A percentile compares a stretch with the other conserved stretches of the same genome.
phyloP scores from a whole-genome alignment of 2,888 invertebrate genomes.

The Galeopsomyia nigrocyanea region DNA sequence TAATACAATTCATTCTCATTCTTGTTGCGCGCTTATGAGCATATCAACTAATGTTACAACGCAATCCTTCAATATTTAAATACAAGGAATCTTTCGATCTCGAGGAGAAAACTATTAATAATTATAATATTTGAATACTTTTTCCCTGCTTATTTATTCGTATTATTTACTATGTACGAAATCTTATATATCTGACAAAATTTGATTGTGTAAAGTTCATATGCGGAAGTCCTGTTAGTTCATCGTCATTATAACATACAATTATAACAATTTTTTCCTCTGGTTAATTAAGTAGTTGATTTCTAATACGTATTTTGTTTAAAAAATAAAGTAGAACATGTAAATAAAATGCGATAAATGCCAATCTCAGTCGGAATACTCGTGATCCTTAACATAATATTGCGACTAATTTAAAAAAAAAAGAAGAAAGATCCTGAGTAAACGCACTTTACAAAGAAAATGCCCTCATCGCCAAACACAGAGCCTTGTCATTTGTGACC shows the following conservation, averaged over 20 bases:
- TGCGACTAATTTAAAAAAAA: slow-evolving; percentile 34
- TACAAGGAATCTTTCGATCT: slow-evolving; percentile 29
- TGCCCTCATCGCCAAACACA: slow-evolving; percentile 8
- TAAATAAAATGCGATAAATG: slow-evolving; percentile 6
- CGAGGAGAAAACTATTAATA: slow-evolving; percentile 25
- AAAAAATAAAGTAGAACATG: slow-evolving; percentile 24
- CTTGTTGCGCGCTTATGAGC: slow-evolving; percentile 28
- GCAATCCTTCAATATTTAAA: slow-evolving; percentile 1
- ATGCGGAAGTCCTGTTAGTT: neutral
- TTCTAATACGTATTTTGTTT: slow-evolving; percentile 9
- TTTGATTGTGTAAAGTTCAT: slow-evolving; percentile 14
- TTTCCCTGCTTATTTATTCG: slow-evolving; percentile 13
- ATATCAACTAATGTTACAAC: slow-evolving; percentile 34
- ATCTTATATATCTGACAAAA: slow-evolving; percentile 17
- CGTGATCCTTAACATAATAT: slow-evolving; percentile 42
- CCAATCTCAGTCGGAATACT: slow-evolving; percentile 39
- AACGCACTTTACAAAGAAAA: slow-evolving; percentile 14
- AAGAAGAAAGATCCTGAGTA: slow-evolving; percentile 23
- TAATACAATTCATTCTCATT: slow-evolving; percentile 43
- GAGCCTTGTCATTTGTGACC: slow-evolving; percentile 28
- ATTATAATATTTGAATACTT: slow-evolving; percentile 14
- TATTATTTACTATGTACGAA: slow-evolving; percentile 9
- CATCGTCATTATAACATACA: slow-evolving; percentile 4
- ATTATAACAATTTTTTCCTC: slow-evolving; percentile 20
- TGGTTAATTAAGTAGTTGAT: neutral